These are phyloP conservation scores for Hyles vespertilio DNA, from an alignment of 1,140 invertebrate genomes.

Conservation along the genomic window DNA sequence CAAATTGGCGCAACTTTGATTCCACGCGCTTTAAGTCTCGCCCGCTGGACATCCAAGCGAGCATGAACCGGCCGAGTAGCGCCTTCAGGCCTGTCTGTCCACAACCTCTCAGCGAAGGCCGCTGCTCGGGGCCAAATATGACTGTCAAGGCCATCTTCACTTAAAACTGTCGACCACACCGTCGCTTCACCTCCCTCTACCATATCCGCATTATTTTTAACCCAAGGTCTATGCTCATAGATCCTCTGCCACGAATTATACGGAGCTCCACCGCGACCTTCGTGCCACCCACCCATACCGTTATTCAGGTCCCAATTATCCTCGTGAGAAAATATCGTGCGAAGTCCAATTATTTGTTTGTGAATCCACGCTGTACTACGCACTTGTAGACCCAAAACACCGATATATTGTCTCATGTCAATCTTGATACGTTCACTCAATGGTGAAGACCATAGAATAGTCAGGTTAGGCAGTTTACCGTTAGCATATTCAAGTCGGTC, in stretches of 20 bases:
- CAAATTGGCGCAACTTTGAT: conserved; percentile 80
- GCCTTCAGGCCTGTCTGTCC: conserved; percentile 52
- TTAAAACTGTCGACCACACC: conserved; percentile 81
- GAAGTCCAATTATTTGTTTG: conserved; percentile 80
- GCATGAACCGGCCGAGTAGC: conserved; percentile 76
- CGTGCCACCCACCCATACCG: conserved; percentile 85
- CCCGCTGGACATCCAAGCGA: conserved; percentile 79
- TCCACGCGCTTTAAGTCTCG: conserved; percentile 78
- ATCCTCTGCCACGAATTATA: conserved; percentile 88
- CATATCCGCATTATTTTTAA: conserved; percentile 37
- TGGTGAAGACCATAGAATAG: conserved; percentile 85
- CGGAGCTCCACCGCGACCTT: conserved; percentile 81
- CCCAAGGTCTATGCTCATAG: conserved; percentile 86
- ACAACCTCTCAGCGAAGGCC: conserved; percentile 80
- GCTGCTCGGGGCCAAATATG: conserved; percentile 82
- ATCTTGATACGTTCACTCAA: conserved; percentile 82
- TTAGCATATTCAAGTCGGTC: conserved; percentile 78
- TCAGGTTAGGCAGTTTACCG: conserved; percentile 77
- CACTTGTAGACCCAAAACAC: conserved; percentile 72
- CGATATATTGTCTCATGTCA: conserved; percentile 78
- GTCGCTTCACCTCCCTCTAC: conserved; percentile 82
- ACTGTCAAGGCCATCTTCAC: conserved; percentile 76
- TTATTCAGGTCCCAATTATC: conserved; percentile 90
- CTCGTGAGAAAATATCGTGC: conserved; percentile 86
- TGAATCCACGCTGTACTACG: conserved; percentile 83